Percentiles rank a stretch among this genome's conserved stretches.
Conservation (phyloP, 2,113 vertebrate species). For the Stegostoma tigrinum region DNA sequence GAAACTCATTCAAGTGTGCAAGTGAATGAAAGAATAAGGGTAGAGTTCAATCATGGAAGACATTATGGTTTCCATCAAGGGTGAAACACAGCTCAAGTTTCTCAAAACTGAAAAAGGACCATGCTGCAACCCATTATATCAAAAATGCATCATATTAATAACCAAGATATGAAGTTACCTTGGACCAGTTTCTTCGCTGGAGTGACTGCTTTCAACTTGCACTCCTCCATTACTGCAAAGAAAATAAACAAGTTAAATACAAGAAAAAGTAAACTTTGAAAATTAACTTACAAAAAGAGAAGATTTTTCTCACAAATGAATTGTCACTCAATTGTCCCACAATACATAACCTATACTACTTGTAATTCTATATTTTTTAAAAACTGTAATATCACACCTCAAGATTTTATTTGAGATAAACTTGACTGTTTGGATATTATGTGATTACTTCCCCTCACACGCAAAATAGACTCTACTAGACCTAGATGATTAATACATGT, state of each 20-base stretch:
- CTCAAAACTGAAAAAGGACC: background rate
- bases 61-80: background rate
- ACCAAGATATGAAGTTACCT: constrained; percentile 59
- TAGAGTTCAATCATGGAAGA: background rate
- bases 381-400: background rate
- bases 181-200: constrained; percentile 79
- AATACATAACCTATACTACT: background rate
- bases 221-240: constrained; percentile 70
- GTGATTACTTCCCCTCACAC: too few species aligned
- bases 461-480: too few species aligned
- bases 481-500: too few species aligned
- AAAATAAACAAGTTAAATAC: accelerated
- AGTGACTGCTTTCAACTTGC: constrained; percentile 60
- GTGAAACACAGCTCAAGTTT: background rate
- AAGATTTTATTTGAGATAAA: too few species aligned
- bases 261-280: background rate
- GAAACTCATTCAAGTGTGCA: background rate
- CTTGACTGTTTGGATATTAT: too few species aligned
- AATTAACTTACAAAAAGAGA: background rate
- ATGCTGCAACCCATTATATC: background rate
- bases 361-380: background rate
- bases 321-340: background rate
- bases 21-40: background rate
- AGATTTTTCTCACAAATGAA: background rate
- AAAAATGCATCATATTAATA: background rate